Conservation (phyloP, 1,140 invertebrate species). For the Drosophila quadrilineata region DNA sequence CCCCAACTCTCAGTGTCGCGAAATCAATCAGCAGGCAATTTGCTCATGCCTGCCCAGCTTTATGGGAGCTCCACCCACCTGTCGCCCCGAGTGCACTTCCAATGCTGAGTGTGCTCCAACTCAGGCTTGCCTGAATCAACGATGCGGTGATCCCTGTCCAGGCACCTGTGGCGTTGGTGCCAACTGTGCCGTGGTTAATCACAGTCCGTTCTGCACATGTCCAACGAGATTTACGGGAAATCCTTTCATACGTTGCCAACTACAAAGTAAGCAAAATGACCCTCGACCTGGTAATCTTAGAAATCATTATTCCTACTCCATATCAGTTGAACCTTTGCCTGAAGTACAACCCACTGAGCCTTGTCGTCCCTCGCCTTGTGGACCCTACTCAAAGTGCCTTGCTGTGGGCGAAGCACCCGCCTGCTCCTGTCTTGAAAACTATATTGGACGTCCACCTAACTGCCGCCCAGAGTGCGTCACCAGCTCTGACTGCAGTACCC, state of each 20-base stretch:
- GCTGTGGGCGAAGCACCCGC: constrained; percentile 85
- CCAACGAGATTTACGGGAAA: constrained; percentile 88
- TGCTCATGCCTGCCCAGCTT: constrained; percentile 87
- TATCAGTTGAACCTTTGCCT: constrained; percentile 81
- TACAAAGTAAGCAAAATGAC: constrained; percentile 70
- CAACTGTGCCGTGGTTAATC: constrained; percentile 90
- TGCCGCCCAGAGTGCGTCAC: constrained; percentile 90
- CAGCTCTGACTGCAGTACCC: constrained; percentile 89
- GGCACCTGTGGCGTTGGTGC: constrained; percentile 89
- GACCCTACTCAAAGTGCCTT: constrained; percentile 87
- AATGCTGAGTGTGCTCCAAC: constrained; percentile 87
- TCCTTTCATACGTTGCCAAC: constrained; percentile 87
- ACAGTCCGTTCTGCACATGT: constrained; percentile 91
- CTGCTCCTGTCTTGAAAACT: constrained; percentile 87
- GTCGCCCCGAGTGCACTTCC: constrained; percentile 87
- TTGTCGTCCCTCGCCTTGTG: constrained; percentile 88
- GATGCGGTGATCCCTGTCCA: constrained; percentile 89
- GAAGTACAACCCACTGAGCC: constrained; percentile 82
- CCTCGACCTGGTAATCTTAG: not conserved
- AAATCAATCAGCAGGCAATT: constrained; percentile 85
- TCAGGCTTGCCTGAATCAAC: constrained; percentile 86
- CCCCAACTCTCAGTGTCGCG: constrained; percentile 88
- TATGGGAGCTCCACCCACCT: constrained; percentile 87
- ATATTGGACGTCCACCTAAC: constrained; percentile 90
- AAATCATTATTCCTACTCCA: not conserved